Evolutionary conservation across 2,113 vertebrate species (phyloP), one percentile per base, ranked within the genome.

Genomic region (Nycticebus coucang): DNA sequence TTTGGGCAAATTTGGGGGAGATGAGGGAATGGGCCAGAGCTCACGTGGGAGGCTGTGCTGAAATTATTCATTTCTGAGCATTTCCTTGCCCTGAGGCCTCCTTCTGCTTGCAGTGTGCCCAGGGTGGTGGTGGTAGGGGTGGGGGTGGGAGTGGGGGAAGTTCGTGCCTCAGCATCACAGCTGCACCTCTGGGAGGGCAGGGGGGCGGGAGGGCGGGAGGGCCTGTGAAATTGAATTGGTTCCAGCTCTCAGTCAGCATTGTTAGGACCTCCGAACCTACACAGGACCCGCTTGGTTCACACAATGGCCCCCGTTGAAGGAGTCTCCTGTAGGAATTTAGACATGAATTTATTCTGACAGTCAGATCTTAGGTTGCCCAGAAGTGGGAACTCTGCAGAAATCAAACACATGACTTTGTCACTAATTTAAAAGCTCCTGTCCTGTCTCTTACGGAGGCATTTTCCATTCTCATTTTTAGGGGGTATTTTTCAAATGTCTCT

Each of bases 41-140:
- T 62, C 45, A 0, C 11, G 0, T 0, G 28, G 57, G n/a, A 3
- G 4, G 17, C n/a, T 3, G 1, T 2, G 2, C 0, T 6, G 28
- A 35, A 35, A 0, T 35, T 4, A 8, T 4, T 2, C n/a, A 6
- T 82, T 62, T 55, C 17, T 4, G 4, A 33, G 17, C 14, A 4
- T 53, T 60, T 45, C 53, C 19, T 15, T 14, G 7, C 68, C 69
- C 86, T 26, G 18, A 1, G 74, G 62, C 53, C 45, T 50, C 45
- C 45, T 10, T 14, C 68, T 41, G 30, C 68, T 53, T 2, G 3
- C 22, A 11, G 60, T 37, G 24, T 10, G 45, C 13, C 11, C 9
- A 37, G 18, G n/a, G 85, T 12, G 57, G 8, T 13, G 12, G 78
- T 22, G 50, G 11, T 13, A 7, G 33, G 24, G 0, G 55, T 21